Evolutionary conservation across 1,140 invertebrate genomes (phyloP), one percentile per base, ranked within the genome.

Genomic region (Lepidostoma basale): DNA sequence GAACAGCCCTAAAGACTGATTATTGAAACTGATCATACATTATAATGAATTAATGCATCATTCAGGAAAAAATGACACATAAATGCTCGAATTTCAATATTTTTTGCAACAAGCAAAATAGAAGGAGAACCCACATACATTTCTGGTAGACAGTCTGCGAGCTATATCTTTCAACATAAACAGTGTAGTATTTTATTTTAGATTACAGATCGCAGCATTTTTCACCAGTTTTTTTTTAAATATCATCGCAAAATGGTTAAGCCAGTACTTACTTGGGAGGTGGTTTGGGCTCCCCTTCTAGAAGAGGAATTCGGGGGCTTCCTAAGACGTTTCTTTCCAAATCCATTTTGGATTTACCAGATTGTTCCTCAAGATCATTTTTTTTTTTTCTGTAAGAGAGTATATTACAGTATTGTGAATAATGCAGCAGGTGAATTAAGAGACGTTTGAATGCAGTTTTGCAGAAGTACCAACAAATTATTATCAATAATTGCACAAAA

Each of bases 201-300:
- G 14, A 36, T 9, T 5, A 9, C 1, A 1, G 5, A 12, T 9
- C 33, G 14, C 10, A 36, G 14, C 10, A 36, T 36, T 12, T 12
- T 2, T 36, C 10, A 36, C 1, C 1, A 36, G 10, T 36, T 1
- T 45, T 9, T 20, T 23, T 4, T 16, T 28, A 2, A 54, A 26
- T 12, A 1, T 3, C 20, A 54, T 25, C n/a, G 16, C 10, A 9
- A 54, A 23, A 23, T 4, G 18, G 3, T 36, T 33, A 18, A 36
- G n/a, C n/a, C n/a, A n/a, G n/a, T n/a, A 68, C 59, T 25, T 47
- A 69, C 67, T 26, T 36, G 40, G 67, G 67, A 28, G 67, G 62
- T 4, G 18, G 20, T 47, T 64, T 58, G 0, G 67, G 67, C 33
- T 69, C 67, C 33, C 54, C 60, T 9, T 45, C 26, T 39, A 47